A percentile compares a stretch with the other conserved stretches of the same genome.
These are phyloP conservation scores for Tupaia chinensis DNA, from an alignment of 2,113 vertebrate genomes.

Conservation along the genomic window DNA sequence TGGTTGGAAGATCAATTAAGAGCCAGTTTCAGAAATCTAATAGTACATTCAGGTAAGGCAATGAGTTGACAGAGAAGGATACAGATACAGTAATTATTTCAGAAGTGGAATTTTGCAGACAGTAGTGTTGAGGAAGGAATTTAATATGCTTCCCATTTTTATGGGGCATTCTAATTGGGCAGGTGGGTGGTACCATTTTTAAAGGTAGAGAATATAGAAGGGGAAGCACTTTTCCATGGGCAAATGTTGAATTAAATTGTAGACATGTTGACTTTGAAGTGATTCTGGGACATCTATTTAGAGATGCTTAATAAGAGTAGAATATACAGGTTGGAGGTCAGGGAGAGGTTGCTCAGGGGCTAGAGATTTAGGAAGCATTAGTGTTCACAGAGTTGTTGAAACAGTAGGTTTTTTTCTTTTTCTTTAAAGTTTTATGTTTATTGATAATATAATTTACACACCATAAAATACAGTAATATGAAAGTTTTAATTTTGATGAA, in stretches of 20 bases:
- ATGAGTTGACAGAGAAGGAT: background rate
- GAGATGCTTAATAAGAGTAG: background rate
- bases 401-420: too few relatives aligned
- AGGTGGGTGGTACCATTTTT: slow-evolving; percentile 8
- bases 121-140: background rate
- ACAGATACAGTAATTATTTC: background rate
- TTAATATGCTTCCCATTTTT: background rate
- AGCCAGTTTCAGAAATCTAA: background rate
- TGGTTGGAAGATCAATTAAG: background rate
- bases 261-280: background rate
- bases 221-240: background rate
- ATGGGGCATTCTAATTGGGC: background rate
- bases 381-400: background rate
- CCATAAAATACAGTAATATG: too few relatives aligned
- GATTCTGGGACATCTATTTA: background rate
- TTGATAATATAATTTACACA: too few relatives aligned
- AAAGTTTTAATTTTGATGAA: too few relatives aligned
- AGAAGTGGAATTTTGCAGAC: background rate
- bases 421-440: too few relatives aligned
- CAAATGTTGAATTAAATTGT: background rate
- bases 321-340: background rate
- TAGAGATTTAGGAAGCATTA: background rate
- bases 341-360: background rate
- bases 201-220: background rate
- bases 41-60: background rate